Percentiles rank a stretch among this genome's conserved stretches.
phyloP scores from a whole-genome alignment of 2,113 vertebrate genomes.

The Pseudorasbora parva region DNA sequence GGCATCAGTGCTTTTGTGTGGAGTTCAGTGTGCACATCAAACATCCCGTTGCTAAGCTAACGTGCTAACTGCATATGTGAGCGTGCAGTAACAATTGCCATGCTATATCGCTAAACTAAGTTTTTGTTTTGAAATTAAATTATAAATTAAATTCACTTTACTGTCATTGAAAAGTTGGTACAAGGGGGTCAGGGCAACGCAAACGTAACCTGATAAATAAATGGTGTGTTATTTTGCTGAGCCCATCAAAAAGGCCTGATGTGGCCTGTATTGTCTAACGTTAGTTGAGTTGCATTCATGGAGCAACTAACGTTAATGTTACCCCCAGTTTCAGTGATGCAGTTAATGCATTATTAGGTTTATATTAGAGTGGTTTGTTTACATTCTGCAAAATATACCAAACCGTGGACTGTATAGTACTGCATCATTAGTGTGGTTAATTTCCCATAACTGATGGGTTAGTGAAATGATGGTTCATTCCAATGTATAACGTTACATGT shows the following conservation, averaged over 20 bases:
- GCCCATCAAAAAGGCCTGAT: conserved; percentile 19
- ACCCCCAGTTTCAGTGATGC: background rate
- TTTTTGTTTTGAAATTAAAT: background rate
- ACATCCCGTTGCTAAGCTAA: conserved; percentile 38
- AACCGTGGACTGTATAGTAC: background rate
- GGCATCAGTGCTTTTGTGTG: conserved; percentile 20
- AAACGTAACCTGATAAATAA: background rate
- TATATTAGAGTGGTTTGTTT: background rate
- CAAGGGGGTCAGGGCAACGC: background rate
- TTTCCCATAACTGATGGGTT: background rate
- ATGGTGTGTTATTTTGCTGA: conserved; percentile 6
- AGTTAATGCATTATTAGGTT: background rate
- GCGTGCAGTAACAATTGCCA: background rate
- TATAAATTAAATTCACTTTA: background rate
- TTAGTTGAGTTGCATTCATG: background rate
- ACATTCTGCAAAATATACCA: background rate
- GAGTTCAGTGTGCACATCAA: conserved; percentile 27
- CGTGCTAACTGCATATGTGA: conserved; percentile 16
- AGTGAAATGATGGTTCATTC: too few species aligned
- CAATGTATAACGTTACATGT: too few species aligned
- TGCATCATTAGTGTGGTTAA: background rate
- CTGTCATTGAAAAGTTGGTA: background rate
- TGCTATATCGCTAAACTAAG: background rate
- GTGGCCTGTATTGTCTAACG: conserved; percentile 40
- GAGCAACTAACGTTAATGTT: too few species aligned